Conservation (phyloP, 2,888 invertebrate genomes). For the Eupithecia pulchellata region DNA sequence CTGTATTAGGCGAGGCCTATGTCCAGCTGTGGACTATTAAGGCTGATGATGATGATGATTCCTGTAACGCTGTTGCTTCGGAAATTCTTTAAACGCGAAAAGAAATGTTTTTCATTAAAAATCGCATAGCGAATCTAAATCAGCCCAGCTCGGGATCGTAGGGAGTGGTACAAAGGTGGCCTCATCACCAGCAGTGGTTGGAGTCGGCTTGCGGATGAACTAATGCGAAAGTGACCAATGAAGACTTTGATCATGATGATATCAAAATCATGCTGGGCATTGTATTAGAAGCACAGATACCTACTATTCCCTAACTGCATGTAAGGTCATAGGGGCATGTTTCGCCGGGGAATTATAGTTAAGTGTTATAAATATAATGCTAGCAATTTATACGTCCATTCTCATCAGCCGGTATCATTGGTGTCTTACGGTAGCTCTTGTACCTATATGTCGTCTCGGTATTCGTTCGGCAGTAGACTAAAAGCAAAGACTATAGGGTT, state of each 20-base stretch:
- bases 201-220: not conserved
- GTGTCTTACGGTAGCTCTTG: not conserved
- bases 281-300: not conserved
- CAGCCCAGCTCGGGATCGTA: not conserved
- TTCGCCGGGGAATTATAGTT: not conserved
- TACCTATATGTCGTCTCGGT: not conserved
- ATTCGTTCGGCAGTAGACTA: not conserved
- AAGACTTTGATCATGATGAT: not conserved
- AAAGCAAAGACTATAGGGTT: not conserved
- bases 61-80: not conserved
- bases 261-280: constrained; percentile 4
- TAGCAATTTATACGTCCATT: not conserved
- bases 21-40: too few species aligned
- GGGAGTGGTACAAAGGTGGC: not conserved
- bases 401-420: not conserved
- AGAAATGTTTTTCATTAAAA: not conserved
- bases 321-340: not conserved
- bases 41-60: too few species aligned
- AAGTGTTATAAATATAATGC: not conserved
- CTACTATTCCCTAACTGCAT: not conserved
- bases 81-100: not conserved
- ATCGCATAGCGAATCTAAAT: not conserved
- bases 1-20: too few species aligned
- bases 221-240: not conserved
- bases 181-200: not conserved